Evolutionary conservation across 2,113 vertebrate species (phyloP).

Genomic region (Gorilla gorilla): DNA sequence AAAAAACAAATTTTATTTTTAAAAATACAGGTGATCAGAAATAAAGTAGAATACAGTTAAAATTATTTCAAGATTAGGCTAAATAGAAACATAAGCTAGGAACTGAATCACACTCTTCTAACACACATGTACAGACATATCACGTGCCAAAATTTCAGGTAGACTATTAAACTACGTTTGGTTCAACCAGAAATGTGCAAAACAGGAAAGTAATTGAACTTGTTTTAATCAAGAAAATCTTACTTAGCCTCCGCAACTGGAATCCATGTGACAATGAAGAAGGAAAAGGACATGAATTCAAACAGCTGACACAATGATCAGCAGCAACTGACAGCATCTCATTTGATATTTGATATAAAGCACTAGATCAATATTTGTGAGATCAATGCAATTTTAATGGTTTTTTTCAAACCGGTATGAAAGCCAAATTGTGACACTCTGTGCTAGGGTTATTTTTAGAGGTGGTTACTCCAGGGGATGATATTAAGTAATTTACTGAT

Average conservation of each 20-base stretch:
- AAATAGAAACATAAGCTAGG: conserved; percentile 29
- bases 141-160: background rate
- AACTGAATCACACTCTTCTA: background rate
- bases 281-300: conserved; percentile 1
- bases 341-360: conserved; percentile 47
- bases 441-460: conserved; percentile 54
- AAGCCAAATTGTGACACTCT: conserved; percentile 39
- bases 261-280: conserved; percentile 4
- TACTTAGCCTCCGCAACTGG: background rate
- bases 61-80: conserved; percentile 24
- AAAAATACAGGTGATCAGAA: conserved; percentile 10
- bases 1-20: conserved; percentile 28
- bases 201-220: background rate
- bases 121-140: background rate
- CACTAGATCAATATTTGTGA: conserved; percentile 51
- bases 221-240: conserved; percentile 52
- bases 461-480: conserved; percentile 37
- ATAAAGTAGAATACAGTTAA: conserved; percentile 3
- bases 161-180: background rate
- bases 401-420: conserved; percentile 44
- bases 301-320: conserved; percentile 39
- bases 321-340: conserved; percentile 49
- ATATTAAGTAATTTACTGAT: conserved; percentile 27
- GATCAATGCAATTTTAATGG: conserved; percentile 35
- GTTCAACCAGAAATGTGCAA: background rate